Evolutionary conservation across 2,113 vertebrate species (phyloP), one percentile per base, ranked within the genome.

Genomic region (Hypomesus transpacificus): DNA sequence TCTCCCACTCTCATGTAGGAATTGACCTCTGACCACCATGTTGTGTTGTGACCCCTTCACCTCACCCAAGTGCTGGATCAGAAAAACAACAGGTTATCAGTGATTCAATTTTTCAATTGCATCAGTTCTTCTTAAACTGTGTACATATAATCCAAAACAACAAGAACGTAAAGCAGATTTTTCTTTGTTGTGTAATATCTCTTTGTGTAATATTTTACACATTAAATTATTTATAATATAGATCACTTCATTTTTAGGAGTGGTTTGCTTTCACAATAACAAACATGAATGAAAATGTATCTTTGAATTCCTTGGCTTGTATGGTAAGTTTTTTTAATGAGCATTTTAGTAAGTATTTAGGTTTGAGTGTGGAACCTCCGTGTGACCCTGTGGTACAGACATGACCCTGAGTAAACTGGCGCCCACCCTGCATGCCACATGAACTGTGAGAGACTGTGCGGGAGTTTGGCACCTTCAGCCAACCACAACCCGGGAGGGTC

Each of bases 381-480:
- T 22, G 3, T 59, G 57, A 59, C 57, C 57, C 57, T 59, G 21
- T 59, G 57, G 57, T 20, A 20, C 11, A 11, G 21, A n/a, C 21
- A 11, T 59, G 18, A 21, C 57, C 20, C 57, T 21, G 18, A 13
- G 57, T 59, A 21, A 59, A 18, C 57, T 59, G 57, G n/a, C 20
- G 50, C 58, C 63, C n/a, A 63, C n/a, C 57, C 22, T 68, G 18
- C 52, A 21, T 24, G 14, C 53, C 58, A 18, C 51, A 28, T 16
- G n/a, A n/a, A 50, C 53, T 50, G 79, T 51, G 67, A 70, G 70
- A 62, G 39, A 66, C 39, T 60, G 70, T 21, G 6, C 18, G 66
- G 24, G 52, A 61, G 66, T 77, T 77, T 77, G 61, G 67, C 81
- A 73, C 81, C 71, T 77, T 66, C 9, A 14, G 65, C 34, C 63